These are phyloP conservation scores for Euwallacea fornicatus DNA, from an alignment of 1,140 invertebrate genomes.

Conservation along the genomic window DNA sequence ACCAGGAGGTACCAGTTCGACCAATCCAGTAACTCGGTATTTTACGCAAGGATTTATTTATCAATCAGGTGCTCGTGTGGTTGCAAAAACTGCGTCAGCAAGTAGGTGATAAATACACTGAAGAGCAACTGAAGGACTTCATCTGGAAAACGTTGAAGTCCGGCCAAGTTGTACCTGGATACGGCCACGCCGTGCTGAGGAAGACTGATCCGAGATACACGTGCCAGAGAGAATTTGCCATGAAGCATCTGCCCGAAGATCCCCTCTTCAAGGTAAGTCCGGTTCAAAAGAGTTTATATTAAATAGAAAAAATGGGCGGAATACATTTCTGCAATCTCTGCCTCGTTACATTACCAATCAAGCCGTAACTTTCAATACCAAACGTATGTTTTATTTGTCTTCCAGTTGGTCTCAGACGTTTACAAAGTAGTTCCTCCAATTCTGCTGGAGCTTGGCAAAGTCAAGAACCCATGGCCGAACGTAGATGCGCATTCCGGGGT, in stretches of 20 bases:
- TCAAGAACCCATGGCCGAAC: conserved; percentile 94
- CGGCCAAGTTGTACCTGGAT: conserved; percentile 90
- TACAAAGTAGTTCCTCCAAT: conserved; percentile 87
- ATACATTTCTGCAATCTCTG: background rate
- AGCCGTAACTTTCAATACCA: conserved; percentile 1
- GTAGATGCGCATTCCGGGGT: conserved; percentile 92
- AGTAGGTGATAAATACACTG: conserved; percentile 70
- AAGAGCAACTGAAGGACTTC: conserved; percentile 81
- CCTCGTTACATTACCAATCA: background rate
- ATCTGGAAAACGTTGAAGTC: conserved; percentile 87
- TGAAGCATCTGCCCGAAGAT: conserved; percentile 86
- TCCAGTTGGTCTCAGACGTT: conserved; percentile 74
- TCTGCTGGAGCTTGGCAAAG: conserved; percentile 83
- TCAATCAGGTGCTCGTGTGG: conserved; percentile 69
- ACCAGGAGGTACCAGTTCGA: conserved; percentile 67
- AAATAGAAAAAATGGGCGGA: too few relatives aligned
- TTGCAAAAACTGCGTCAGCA: conserved; percentile 69
- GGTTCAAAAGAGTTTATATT: background rate
- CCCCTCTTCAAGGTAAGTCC: conserved; percentile 70
- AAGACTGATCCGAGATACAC: conserved; percentile 90
- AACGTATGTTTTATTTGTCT: conserved; percentile 36
- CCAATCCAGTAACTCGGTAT: background rate
- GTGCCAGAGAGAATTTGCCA: conserved; percentile 86
- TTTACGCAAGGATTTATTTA: background rate
- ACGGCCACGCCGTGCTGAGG: conserved; percentile 87